phyloP scores from a whole-genome alignment of 2,797 vertebrate species.

The Oreochromis grahami region DNA sequence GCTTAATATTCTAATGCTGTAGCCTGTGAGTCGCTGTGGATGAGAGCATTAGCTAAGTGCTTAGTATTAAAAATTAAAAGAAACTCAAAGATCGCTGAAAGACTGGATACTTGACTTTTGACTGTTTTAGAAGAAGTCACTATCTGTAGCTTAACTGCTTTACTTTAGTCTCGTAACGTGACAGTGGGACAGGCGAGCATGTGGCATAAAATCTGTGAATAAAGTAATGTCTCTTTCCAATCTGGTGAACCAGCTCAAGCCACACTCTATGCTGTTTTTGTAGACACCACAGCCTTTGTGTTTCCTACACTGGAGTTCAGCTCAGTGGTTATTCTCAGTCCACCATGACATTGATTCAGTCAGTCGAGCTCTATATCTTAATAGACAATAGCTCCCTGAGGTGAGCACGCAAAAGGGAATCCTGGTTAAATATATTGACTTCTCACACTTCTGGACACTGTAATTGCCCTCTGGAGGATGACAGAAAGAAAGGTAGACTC shows the following conservation, averaged over 20 bases:
- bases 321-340: slow-evolving; percentile 17
- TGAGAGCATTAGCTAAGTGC: background rate
- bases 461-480: slow-evolving; percentile 39
- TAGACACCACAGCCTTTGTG: background rate
- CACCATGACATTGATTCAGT: slow-evolving; percentile 36
- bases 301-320: background rate
- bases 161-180: background rate
- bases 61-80: background rate
- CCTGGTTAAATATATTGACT: slow-evolving; percentile 46
- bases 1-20: background rate
- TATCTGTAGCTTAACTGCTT: background rate
- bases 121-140: background rate
- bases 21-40: background rate
- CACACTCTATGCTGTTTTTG: background rate
- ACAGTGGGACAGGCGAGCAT: background rate
- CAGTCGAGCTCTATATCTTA: slow-evolving; percentile 34
- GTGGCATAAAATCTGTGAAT: background rate
- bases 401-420: slow-evolving; percentile 40
- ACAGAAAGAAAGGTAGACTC: slow-evolving; percentile 11
- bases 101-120: background rate
- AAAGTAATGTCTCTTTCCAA: background rate
- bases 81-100: background rate
- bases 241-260: background rate
- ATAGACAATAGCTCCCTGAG: slow-evolving; percentile 47
- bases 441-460: slow-evolving; percentile 18